These are phyloP conservation scores for Yasuhikotakia modesta DNA, from an alignment of 2,797 vertebrate species.

Conservation along the genomic window DNA sequence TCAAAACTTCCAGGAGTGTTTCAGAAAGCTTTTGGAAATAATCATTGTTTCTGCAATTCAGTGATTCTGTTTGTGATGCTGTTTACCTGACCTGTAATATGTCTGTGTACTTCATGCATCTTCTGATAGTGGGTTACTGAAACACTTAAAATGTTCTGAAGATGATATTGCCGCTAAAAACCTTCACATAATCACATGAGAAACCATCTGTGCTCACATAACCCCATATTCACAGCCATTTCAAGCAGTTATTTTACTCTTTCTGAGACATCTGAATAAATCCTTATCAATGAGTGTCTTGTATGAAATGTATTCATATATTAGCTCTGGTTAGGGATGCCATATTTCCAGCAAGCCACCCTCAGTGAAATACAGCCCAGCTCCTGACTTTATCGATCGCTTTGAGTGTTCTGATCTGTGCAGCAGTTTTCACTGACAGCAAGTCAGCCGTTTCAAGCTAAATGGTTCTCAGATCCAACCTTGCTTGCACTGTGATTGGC, in stretches of 20 bases:
- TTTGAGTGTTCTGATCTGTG: conserved; percentile 38
- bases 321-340: conserved; percentile 36
- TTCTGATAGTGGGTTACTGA: conserved; percentile 18
- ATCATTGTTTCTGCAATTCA: background rate
- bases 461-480: conserved; percentile 33
- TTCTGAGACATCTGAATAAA: conserved; percentile 43
- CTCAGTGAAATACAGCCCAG: conserved; percentile 49
- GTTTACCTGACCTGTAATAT: too few relatives aligned
- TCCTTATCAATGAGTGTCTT: conserved; percentile 49
- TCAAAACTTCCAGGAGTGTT: too few relatives aligned
- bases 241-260: conserved; percentile 3
- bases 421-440: conserved; percentile 37
- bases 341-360: conserved; percentile 32
- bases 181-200: conserved; percentile 53
- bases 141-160: conserved; percentile 8
- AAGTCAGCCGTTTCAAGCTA: conserved; percentile 35
- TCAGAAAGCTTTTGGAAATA: too few relatives aligned
- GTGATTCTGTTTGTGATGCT: too few relatives aligned
- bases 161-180: conserved; percentile 13
- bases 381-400: conserved; percentile 50
- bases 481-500: conserved; percentile 14
- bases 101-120: background rate
- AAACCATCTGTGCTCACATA: conserved; percentile 34
- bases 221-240: conserved; percentile 11
- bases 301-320: conserved; percentile 47